Evolutionary conservation across 2,888 invertebrate genomes (phyloP), one percentile per base, ranked within the genome.

Genomic region (Scaptomyza flava): DNA sequence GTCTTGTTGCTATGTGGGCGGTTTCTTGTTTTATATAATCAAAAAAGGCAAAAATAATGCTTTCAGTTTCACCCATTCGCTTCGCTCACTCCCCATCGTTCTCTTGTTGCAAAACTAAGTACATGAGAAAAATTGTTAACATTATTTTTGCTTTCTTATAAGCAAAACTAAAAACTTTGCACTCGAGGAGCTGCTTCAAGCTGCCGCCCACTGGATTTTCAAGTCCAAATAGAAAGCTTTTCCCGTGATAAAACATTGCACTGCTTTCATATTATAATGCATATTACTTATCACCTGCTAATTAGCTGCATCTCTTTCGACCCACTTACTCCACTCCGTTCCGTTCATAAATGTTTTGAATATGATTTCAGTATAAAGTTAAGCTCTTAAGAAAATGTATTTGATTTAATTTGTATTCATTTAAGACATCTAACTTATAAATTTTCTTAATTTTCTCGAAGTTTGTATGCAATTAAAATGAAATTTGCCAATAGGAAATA

Each of bases 61-160:
- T 61, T 72, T 59, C 65, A 72, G 82, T 65, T 84, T 79, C 67
- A 67, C 30, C 59, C 50, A 76, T 70, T 79, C 63, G 56, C 63
- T 56, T 65, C 42, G 36, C 56, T 5, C 48, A 31, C 17, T 34
- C 20, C 9, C 2, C 5, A 14, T 45, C 9, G n/a, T 11, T 31
- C 34, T 20, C 45, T 64, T 53, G 48, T 52, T 60, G 54, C 30
- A 56, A 59, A 67, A 60, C 70, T 63, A 42, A 48, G 63, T 63
- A 64, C 72, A 69, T 69, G 70, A 41, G 56, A 53, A 69, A 60
- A 58, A 71, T 74, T 62, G 72, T 76, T 71, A 74, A 71, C 67
- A 73, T 73, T 61, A 65, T 70, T 76, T 76, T 58, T 54, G 50
- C 53, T 70, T 38, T 1, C 17, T 17, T 17, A 17, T 17, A 17